Base-by-base conservation (phyloP, 2,888 invertebrate genomes). In the Adela reaumurella region DNA sequence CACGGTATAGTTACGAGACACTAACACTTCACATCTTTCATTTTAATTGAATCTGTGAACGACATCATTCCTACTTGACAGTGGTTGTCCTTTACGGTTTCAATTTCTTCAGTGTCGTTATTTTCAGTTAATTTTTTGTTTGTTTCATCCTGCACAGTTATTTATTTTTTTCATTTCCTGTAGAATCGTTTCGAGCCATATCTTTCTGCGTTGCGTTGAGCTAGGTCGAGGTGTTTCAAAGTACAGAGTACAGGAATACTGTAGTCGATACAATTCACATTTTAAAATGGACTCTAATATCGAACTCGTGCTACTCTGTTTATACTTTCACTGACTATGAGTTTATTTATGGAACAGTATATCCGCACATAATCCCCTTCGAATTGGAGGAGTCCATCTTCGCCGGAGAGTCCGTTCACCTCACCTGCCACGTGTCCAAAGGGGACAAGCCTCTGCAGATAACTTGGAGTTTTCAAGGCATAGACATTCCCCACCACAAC, bases 391-490 rank as follows among this genome's bases (percentile, higher is more conserved):
- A 84, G 58, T 82, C 86, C 49, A 81, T 84, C 55, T 85, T 86
- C 60, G 84, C 85, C 51, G 88, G 87, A 43, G 87, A 87, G 64
- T 82, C 83, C 54, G 84, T 84, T 50, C 85, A 85, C 55, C 74
- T 87, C 49, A 83, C 82, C 54, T 87, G 87, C 64, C 84, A 85
- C 58, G 83, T 86, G 49, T 81, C 84, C 46, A 85, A 86, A 64
- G 88, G 90, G 54, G 90, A 90, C 68, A 71, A 83, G 48, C 89
- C 90, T 45, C 74, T 90, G 56, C 83, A 83, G 61, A 86, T 90
- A 57, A 72, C 76, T 46, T 90, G 90, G 89, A 82, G 74, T 59
- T 83, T 87, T 63, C 85, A 88, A 63, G 85, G 83, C 60, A 71
- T 78, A 53, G 80, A 83, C 51, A 83, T 88, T 63, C 74, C 79